Evolutionary conservation across 2,888 invertebrate species (phyloP), one percentile per base, ranked within the genome.

Genomic region (Lottia scabra): DNA sequence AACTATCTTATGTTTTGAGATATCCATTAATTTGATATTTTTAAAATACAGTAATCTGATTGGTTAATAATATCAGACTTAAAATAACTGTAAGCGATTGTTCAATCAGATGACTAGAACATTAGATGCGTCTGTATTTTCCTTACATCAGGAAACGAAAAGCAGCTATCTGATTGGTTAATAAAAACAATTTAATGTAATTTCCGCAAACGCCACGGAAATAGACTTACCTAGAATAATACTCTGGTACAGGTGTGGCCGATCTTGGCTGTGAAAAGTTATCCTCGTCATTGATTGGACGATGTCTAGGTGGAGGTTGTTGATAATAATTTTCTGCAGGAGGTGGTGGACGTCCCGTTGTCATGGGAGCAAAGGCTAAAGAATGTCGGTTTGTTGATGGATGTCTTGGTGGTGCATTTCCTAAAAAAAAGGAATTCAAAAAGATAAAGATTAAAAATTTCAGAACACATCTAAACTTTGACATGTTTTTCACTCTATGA

Each of bases 171-270:
- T n/a, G n/a, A n/a, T n/a, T n/a, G n/a, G n/a, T n/a, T n/a, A n/a
- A n/a, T n/a, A n/a, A n/a, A n/a, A n/a, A n/a, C n/a, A n/a, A n/a
- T n/a, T n/a, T n/a, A n/a, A n/a, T n/a, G n/a, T n/a, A n/a, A n/a
- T n/a, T n/a, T n/a, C n/a, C n/a, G n/a, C n/a, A n/a, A n/a, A n/a
- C n/a, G n/a, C n/a, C n/a, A n/a, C n/a, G n/a, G n/a, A n/a, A n/a
- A n/a, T n/a, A 0, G 27, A 8, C 56, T n/a, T 56, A 56, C 56
- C 13, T 56, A 23, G 56, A 56, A 56, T 56, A 56, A 56, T 85
- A 69, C 84, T 84, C 76, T 83, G 84, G 62, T 83, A 79, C 66
- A 83, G 73, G 74, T 81, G 82, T 56, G 23, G 56, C 56, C 23
- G 56, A 23, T 56, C 56, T 56, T 19, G 56, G 56, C 23, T 56